Evolutionary conservation across 1,140 invertebrate genomes (phyloP), one percentile per base, ranked within the genome.

Genomic region (Rhagoletis pomonella): DNA sequence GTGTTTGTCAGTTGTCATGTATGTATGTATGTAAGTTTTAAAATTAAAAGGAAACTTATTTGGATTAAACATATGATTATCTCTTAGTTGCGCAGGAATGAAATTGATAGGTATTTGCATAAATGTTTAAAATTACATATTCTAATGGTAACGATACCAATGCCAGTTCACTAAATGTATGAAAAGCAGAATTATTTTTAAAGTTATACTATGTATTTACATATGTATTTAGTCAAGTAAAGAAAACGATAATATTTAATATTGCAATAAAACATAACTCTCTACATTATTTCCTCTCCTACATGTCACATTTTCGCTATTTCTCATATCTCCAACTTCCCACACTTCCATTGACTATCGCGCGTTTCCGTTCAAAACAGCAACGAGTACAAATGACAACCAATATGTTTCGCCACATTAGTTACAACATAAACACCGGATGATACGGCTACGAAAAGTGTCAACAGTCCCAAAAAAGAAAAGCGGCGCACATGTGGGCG

Each of bases 381-480:
- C 87, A 93, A 90, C 77, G 92, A 93, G 90, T 93, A 93, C 85
- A 91, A 88, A 86, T 92, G 91, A 86, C 90, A 89, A 87, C 92
- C 92, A 87, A 93, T 90, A 47, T 90, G 90, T 64, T 90, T 91
- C 85, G 90, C 89, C 39, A 91, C 89, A 89, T 92, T 92, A 10
- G 91, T 90, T 9, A 93, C 89, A 64, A 91, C 89, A 88, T 93
- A 93, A 50, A 91, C 88, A 81, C 90, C 90, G 12, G 91, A 90
- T 4, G 91, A 90, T 14, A 93, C 88, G 19, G 90, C 89, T 19
- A 93, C 91, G 39, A 93, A 93, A 0, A 93, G 59, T 10, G 92
- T 93, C 14, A 93, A 88, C 91, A 91, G 92, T 87, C 91, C 92
- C 4, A 93, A 88, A 88, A 93, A 92, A 50, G 92, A 90, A 86